phyloP scores from a whole-genome alignment of 37 sponge, comb jelly and placozoan species.

The Dysidea cf. avara region DNA sequence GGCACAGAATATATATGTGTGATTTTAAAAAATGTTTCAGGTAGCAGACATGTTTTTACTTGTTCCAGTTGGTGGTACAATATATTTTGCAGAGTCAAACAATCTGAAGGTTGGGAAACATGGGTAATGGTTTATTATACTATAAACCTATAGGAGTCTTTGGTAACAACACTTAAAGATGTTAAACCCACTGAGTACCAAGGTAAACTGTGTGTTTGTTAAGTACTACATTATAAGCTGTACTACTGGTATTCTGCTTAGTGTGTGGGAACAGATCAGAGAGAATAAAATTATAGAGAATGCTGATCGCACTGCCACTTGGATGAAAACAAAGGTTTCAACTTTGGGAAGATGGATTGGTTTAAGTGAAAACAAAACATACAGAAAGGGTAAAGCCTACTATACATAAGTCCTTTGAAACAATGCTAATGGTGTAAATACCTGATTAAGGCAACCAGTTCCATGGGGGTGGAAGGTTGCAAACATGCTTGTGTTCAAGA shows the following conservation, averaged over 20 bases:
- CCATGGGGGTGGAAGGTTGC: slow-evolving; percentile 74
- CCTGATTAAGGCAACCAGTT: slow-evolving; percentile 25
- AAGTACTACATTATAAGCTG: too few species aligned
- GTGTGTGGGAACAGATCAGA: slow-evolving; percentile 78
- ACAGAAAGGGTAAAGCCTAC: slow-evolving; percentile 54
- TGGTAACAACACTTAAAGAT: slow-evolving; percentile 56
- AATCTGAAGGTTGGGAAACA: slow-evolving; percentile 70
- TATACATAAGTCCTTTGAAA: too few species aligned
- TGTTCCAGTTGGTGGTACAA: slow-evolving; percentile 24
- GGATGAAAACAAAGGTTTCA: slow-evolving; percentile 44
- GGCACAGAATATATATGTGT: too few species aligned
- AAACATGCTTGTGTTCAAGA: slow-evolving; percentile 42
- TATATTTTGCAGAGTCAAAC: slow-evolving; percentile 85
- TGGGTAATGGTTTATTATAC: too few species aligned
- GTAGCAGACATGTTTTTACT: slow-evolving; percentile 61
- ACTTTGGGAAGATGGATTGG: slow-evolving; percentile 72
- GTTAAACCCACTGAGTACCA: slow-evolving; percentile 82
- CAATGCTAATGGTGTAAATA: too few species aligned
- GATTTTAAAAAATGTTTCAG: slow-evolving; percentile 24
- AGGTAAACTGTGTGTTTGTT: slow-evolving; percentile 57
- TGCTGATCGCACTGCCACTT: slow-evolving; percentile 3
- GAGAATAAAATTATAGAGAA: slow-evolving; percentile 55
- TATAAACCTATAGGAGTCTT: slow-evolving; percentile 41
- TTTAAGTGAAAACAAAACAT: slow-evolving; percentile 62
- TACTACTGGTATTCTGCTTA: too few species aligned